A percentile compares a stretch with the other conserved stretches of the same genome.
phyloP scores from a whole-genome alignment of 2,888 invertebrate genomes.

The Clanis bilineata region DNA sequence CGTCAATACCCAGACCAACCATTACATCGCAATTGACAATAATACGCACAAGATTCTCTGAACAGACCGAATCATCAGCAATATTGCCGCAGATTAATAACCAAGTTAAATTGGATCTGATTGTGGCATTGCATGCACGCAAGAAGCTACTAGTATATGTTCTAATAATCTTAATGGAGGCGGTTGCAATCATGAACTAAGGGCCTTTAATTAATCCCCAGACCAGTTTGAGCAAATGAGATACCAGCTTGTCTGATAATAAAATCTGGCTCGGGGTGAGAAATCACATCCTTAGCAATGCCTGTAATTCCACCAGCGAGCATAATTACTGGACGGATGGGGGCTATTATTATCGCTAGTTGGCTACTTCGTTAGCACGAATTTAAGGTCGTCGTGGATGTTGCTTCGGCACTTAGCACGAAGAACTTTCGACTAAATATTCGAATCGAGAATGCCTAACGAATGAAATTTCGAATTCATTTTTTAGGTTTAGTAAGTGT shows the following conservation, averaged over 20 bases:
- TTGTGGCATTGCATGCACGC: not conserved
- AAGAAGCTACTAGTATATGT: not conserved
- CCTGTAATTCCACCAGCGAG: not conserved
- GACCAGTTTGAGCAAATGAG: constrained; percentile 6
- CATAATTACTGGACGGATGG: constrained; percentile 21
- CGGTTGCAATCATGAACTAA: not conserved
- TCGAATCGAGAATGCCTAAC: too few relatives aligned
- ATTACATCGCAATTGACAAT: not conserved
- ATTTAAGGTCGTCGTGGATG: too few relatives aligned
- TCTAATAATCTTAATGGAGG: constrained; percentile 1
- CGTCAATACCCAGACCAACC: too few relatives aligned
- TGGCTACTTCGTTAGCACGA: not conserved
- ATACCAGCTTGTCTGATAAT: constrained; percentile 4
- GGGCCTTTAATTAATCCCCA: constrained; percentile 5
- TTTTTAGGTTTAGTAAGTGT: too few relatives aligned
- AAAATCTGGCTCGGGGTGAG: constrained; percentile 1
- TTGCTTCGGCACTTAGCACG: too few relatives aligned
- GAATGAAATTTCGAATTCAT: too few relatives aligned
- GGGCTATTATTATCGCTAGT: not conserved
- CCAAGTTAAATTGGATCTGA: not conserved
- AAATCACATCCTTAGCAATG: constrained; percentile 1
- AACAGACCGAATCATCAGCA: not conserved
- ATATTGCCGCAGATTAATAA: not conserved
- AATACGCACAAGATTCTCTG: not conserved
- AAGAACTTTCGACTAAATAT: too few relatives aligned